These are phyloP conservation scores for Tenebrio molitor DNA, from an alignment of 1,140 invertebrate genomes.

Conservation along the genomic window DNA sequence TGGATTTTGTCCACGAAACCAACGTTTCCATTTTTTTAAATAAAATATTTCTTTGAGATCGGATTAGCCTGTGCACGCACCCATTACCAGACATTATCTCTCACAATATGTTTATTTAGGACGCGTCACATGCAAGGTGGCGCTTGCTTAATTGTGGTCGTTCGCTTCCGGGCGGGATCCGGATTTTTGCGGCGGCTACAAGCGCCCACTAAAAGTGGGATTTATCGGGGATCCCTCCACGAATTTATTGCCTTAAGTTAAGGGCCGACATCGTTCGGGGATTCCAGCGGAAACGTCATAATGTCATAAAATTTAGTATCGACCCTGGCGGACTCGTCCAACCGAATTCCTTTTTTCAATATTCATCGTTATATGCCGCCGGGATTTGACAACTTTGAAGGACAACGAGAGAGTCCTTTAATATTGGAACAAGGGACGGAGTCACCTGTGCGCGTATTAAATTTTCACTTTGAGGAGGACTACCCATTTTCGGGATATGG, in stretches of 20 bases:
- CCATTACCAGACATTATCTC: slow-evolving; percentile 21
- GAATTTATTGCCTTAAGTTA: slow-evolving; percentile 14
- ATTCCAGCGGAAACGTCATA: slow-evolving; percentile 18
- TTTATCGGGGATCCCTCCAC: background rate
- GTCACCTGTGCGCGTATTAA: slow-evolving; percentile 16
- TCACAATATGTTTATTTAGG: slow-evolving; percentile 16
- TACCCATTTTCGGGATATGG: background rate
- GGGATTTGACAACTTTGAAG: slow-evolving; percentile 27
- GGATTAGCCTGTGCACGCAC: slow-evolving; percentile 1
- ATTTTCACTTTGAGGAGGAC: background rate
- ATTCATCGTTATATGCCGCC: background rate
- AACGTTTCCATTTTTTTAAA: too few relatives aligned
- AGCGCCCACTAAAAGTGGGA: background rate
- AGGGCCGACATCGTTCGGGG: background rate
- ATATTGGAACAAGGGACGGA: slow-evolving; percentile 7
- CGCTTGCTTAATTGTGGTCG: slow-evolving; percentile 3
- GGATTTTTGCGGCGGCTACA: slow-evolving; percentile 1
- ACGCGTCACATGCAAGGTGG: background rate
- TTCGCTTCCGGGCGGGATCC: background rate
- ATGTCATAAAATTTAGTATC: slow-evolving; percentile 17
- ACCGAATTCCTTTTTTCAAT: slow-evolving; percentile 23
- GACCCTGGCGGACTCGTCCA: background rate
- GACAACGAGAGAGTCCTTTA: slow-evolving; percentile 2
- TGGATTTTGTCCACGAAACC: too few relatives aligned
- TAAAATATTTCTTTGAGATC: too few relatives aligned